Evolutionary conservation across 2,113 vertebrate species (phyloP).

Genomic region (Azemiops feae): DNA sequence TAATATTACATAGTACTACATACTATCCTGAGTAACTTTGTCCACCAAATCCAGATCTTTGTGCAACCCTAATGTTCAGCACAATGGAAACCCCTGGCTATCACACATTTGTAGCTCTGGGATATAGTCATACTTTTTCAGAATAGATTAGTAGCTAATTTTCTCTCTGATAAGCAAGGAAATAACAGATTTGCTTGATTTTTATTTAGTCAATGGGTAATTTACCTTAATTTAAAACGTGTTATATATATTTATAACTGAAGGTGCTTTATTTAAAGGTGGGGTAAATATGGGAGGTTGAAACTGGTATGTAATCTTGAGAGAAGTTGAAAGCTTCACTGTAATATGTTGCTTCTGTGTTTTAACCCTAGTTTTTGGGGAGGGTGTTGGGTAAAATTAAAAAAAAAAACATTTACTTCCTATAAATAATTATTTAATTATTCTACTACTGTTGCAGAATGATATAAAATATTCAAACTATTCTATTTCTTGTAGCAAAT

Average conservation of each 20-base stretch:
- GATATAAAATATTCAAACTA: background rate
- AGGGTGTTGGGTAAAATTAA: background rate
- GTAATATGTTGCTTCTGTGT: background rate
- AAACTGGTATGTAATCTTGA: background rate
- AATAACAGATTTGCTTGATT: background rate
- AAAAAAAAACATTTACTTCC: background rate
- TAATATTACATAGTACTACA: background rate
- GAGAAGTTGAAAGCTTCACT: background rate
- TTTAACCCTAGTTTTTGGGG: background rate
- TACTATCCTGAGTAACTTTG: too few relatives aligned
- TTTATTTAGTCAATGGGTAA: background rate
- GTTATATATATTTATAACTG: background rate
- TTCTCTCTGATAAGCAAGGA: background rate
- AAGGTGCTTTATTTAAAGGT: background rate
- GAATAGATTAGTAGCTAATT: background rate
- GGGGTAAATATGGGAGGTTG: background rate
- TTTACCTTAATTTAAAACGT: background rate
- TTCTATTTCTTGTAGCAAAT: background rate
- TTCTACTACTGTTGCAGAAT: background rate
- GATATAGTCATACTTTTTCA: background rate
- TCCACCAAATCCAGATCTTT: background rate
- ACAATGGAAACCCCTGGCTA: background rate
- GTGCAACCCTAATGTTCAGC: background rate
- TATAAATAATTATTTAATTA: background rate
- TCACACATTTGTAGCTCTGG: background rate